phyloP scores from a whole-genome alignment of 2,113 vertebrate genomes.

The Ailuropoda melanoleuca region DNA sequence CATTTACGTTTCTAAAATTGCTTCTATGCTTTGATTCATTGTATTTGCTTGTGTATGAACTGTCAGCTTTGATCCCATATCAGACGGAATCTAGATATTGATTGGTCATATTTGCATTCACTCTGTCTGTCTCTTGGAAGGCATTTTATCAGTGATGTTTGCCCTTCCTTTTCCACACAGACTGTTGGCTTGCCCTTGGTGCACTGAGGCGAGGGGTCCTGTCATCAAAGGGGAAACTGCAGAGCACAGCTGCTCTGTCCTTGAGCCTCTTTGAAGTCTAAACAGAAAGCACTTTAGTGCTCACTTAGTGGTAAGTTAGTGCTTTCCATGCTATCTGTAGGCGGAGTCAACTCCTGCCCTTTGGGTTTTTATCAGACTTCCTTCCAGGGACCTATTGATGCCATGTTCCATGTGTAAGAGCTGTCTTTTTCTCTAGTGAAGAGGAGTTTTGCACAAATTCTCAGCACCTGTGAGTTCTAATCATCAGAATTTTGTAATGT shows the following conservation, averaged over 20 bases:
- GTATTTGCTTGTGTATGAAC: background rate
- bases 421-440: background rate
- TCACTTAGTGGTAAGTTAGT: background rate
- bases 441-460: background rate
- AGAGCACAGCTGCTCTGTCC: conserved; percentile 12
- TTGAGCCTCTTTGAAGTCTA: conserved; percentile 63
- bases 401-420: background rate
- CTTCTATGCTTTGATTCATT: background rate
- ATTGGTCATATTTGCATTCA: conserved; percentile 17
- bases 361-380: background rate
- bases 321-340: background rate
- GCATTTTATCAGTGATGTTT: conserved; percentile 31
- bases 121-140: background rate
- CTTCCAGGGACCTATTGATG: background rate
- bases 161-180: background rate
- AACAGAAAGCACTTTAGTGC: background rate
- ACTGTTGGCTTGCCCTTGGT: conserved; percentile 36
- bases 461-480: background rate
- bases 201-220: background rate
- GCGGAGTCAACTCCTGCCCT: background rate
- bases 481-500: background rate
- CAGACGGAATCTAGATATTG: background rate
- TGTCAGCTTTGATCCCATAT: conserved; percentile 31
- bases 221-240: conserved; percentile 34
- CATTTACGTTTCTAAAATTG: conserved; percentile 13